Base-by-base conservation (phyloP, 2,113 vertebrate genomes). In the Oncorhynchus masou region DNA sequence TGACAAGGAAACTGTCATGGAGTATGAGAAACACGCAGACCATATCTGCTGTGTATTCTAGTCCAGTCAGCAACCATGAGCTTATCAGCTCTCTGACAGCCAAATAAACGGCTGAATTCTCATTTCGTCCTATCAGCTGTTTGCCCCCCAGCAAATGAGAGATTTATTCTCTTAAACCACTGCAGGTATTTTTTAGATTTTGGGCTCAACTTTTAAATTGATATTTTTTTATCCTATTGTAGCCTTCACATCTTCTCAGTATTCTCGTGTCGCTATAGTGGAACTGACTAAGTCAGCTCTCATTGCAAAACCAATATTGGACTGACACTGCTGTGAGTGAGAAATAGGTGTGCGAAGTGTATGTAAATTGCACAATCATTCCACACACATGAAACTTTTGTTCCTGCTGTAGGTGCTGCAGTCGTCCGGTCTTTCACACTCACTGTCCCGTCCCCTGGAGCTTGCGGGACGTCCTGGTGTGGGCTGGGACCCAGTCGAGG, bases 371-470 rank as follows among this genome's bases (percentile, higher is more conserved):
- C 7, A 39, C 49, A 51, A 16, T 51, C 13, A 51, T 49, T 49
- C 48, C 48, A 49, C 12, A 49, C 49, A 11, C 7, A 3, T 60
- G 2, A 20, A 60, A 60, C 4, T 7, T 60, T 51, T 34, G 24
- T 31, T 72, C 12, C 22, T n/a, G 3, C 31, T 81, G 29, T 74
- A 92, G 91, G 54, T 89, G 51, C 67, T 89, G 48, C 89, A 89
- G 78, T 90, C 85, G 15, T 68, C 76, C 24, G 74, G 90, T 16
- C 87, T 93, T 34, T 93, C 93, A 4, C 93, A 91, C 60, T 96
- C 96, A 0, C 59, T 93, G 88, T 87, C 95, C 80, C 92, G 95
- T 70, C 94, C 96, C 2, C 76, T 94, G 83, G 96, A 98, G 84
- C 90, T 94, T 1, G 91, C 91, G 1, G 92, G 92, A 49, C 77